Evolutionary conservation across 2,888 invertebrate species (phyloP).

Genomic region (Hydrotaea cyrtoneurina): DNA sequence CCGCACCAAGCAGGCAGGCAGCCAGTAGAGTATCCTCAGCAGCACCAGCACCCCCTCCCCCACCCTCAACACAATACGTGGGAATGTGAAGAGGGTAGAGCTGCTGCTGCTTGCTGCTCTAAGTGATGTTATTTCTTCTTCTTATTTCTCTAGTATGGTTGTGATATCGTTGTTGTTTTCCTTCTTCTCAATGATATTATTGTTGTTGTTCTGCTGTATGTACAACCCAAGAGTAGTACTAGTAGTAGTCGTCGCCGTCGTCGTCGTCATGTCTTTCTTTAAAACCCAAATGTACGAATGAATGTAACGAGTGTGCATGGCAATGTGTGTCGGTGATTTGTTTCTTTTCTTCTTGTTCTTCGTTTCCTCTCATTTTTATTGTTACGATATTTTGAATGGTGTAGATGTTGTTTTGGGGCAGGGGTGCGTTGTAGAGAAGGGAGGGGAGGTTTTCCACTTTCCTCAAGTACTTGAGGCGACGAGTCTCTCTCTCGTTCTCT

Average conservation of each 20-base stretch:
- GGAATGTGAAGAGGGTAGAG: neutral
- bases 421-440: neutral
- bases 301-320: neutral
- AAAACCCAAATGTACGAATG: too few species aligned
- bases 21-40: neutral
- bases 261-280: conserved; percentile 6
- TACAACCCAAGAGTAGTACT: neutral
- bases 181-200: neutral
- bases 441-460: neutral
- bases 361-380: conserved; percentile 13
- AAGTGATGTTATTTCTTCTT: conserved; percentile 34
- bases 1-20: neutral
- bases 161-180: neutral
- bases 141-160: neutral
- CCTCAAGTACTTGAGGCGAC: conserved; percentile 42
- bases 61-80: neutral
- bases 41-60: neutral
- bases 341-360: neutral
- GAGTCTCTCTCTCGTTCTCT: neutral
- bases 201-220: conserved; percentile 9
- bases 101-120: conserved; percentile 36
- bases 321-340: conserved; percentile 27
- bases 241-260: neutral
- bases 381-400: conserved; percentile 17
- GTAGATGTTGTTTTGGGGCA: conserved; percentile 7